phyloP scores from a whole-genome alignment of 2,797 vertebrate genomes.

The Strix occidentalis region DNA sequence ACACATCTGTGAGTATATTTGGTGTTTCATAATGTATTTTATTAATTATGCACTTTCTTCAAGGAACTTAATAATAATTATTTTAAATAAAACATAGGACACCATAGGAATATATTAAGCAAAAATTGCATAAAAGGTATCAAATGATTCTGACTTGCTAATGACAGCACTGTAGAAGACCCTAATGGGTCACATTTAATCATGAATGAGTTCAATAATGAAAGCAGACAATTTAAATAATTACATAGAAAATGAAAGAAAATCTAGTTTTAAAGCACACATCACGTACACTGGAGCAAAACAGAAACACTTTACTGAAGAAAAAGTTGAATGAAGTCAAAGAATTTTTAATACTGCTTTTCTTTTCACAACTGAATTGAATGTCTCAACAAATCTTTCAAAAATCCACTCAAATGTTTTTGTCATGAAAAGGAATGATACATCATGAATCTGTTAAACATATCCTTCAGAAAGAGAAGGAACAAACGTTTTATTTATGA shows the following conservation, averaged over 20 bases:
- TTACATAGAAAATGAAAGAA: background rate
- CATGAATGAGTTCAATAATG: background rate
- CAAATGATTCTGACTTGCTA: background rate
- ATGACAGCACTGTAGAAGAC: background rate
- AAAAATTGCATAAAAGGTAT: background rate
- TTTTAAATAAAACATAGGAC: background rate
- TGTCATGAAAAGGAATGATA: background rate
- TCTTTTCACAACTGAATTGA: background rate
- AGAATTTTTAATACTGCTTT: background rate
- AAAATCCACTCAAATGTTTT: background rate
- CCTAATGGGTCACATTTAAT: background rate
- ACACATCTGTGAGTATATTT: background rate
- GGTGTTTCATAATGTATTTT: background rate
- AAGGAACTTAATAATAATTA: background rate
- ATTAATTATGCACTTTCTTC: background rate
- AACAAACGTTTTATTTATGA: constrained; percentile 3
- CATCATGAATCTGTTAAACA: background rate
- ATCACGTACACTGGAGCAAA: background rate
- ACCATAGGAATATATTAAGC: background rate
- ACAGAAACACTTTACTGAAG: background rate
- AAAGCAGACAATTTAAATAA: constrained; percentile 27
- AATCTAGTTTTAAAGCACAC: background rate
- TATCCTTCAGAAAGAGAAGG: background rate
- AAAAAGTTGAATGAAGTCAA: constrained; percentile 19
- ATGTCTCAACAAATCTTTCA: constrained; percentile 12